Percentiles rank a stretch among this genome's conserved stretches.
Conservation (phyloP, 2,888 invertebrate genomes). For the Trachelus troglodyta region DNA sequence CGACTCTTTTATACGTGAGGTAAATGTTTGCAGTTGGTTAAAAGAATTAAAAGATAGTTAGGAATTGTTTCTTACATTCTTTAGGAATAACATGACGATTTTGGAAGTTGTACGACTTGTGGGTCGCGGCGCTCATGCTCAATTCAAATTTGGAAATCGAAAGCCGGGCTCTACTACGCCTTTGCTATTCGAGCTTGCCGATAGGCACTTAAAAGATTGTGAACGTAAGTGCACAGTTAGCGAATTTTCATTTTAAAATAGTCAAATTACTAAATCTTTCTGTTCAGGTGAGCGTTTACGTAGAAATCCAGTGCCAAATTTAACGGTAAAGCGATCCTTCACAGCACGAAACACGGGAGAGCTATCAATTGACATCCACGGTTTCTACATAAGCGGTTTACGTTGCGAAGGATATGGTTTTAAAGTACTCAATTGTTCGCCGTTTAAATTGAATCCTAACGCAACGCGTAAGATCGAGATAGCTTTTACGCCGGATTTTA, state of each 20-base stretch:
- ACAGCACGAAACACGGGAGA: constrained; percentile 91
- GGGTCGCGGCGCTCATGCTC: constrained; percentile 87
- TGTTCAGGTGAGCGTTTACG: constrained; percentile 46
- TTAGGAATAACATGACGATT: constrained; percentile 92
- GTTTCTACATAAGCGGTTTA: constrained; percentile 74
- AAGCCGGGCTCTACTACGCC: constrained; percentile 81
- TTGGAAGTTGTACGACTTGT: constrained; percentile 86
- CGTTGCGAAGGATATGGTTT: constrained; percentile 85
- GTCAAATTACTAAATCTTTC: constrained; percentile 5
- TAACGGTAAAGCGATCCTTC: constrained; percentile 84
- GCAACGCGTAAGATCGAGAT: constrained; percentile 83
- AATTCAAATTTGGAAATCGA: constrained; percentile 90
- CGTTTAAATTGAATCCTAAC: constrained; percentile 79
- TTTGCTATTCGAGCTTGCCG: constrained; percentile 84
- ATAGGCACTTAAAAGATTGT: constrained; percentile 73
- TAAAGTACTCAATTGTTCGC: constrained; percentile 78
- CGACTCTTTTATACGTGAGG: constrained; percentile 60
- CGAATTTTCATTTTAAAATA: constrained; percentile 10
- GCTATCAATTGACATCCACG: constrained; percentile 81
- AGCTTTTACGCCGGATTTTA: constrained; percentile 90
- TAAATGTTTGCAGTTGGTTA: constrained; percentile 18
- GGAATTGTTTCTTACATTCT: constrained; percentile 26
- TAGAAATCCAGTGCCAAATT: constrained; percentile 70
- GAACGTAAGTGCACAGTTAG: constrained; percentile 66
- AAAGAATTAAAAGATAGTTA: not conserved